Base-by-base conservation (phyloP, 2,888 invertebrate genomes). In the Protodeltote pygarga region DNA sequence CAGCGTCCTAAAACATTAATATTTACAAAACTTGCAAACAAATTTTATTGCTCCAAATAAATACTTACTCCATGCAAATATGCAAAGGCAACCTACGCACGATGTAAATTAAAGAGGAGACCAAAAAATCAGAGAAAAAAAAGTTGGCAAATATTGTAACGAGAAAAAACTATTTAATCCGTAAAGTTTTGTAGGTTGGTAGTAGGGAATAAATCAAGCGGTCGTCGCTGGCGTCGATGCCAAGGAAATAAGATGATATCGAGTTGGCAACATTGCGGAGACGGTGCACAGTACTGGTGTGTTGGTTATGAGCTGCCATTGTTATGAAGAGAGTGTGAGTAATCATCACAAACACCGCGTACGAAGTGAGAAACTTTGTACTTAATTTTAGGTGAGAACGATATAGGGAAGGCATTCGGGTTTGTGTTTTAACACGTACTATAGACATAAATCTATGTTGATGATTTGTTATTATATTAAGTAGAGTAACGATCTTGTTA, bases 231-330 rank as follows among this genome's bases (percentile, higher is more conserved):
- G 81, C 73, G 77, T 83, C 87, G 90, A 91, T 89, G 91, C 91
- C 91, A 91, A 91, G 81, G 87, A 87, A 89, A 90, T 85, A 89
- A 90, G 88, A 89, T 85, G 85, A 83, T 84, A 87, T 85, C 83
- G 87, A 83, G 86, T 87, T 90, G 90, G 90, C 91, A 90, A 83
- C 85, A 81, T 67, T 74, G 80, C 73, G 52, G 50, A 69, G 67
- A 64, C 48, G 57, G 57, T 66, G 64, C 51, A 41, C 52, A 53
- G 52, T 37, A 39, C 48, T 61, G 66, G 51, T 40, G 48, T 47
- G 45, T 49, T 47, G 62, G 55, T 67, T 48, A 67, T 53, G 55
- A 50, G 57, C 51, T 60, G 51, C 48, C 44, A 48, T 47, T 70
- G 71, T 65, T 48, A 40, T 65, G 57, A 65, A 64, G 64, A 55